These are phyloP conservation scores for Larimichthys crocea DNA, from an alignment of 2,113 vertebrate genomes.

Conservation along the genomic window DNA sequence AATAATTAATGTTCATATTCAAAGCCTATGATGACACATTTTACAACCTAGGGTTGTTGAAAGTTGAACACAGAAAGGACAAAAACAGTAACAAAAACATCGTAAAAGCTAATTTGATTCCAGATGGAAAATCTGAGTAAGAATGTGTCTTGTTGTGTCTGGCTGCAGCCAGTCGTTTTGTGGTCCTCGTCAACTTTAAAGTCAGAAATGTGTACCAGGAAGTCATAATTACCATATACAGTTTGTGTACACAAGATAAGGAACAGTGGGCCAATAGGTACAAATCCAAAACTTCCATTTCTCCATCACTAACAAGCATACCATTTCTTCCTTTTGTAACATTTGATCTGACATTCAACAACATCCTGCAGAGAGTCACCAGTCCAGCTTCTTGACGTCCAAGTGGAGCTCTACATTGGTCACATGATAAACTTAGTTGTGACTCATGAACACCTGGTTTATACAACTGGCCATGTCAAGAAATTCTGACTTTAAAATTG, in stretches of 20 bases:
- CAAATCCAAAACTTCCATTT: not conserved
- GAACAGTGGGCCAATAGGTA: not conserved
- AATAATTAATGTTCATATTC: not conserved
- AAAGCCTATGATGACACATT: not conserved
- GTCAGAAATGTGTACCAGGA: not conserved
- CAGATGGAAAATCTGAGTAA: not conserved
- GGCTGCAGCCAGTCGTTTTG: not conserved
- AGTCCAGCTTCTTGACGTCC: not conserved
- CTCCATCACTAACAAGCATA: not conserved
- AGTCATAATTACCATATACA: not conserved
- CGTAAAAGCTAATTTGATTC: not conserved
- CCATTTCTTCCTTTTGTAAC: not conserved
- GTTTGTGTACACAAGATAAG: not conserved
- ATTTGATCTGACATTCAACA: not conserved
- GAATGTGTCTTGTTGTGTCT: not conserved
- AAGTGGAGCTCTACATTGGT: not conserved
- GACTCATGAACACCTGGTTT: not conserved
- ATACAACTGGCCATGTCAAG: not conserved
- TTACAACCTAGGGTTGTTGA: not conserved
- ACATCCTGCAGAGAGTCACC: not conserved
- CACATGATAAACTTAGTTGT: not conserved
- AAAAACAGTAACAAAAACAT: not conserved
- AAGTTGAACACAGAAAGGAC: not conserved
- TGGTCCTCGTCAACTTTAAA: not conserved
- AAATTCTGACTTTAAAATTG: conserved; percentile 37